Conservation (phyloP, 2,888 invertebrate genomes). For the Tridacna crocea region DNA sequence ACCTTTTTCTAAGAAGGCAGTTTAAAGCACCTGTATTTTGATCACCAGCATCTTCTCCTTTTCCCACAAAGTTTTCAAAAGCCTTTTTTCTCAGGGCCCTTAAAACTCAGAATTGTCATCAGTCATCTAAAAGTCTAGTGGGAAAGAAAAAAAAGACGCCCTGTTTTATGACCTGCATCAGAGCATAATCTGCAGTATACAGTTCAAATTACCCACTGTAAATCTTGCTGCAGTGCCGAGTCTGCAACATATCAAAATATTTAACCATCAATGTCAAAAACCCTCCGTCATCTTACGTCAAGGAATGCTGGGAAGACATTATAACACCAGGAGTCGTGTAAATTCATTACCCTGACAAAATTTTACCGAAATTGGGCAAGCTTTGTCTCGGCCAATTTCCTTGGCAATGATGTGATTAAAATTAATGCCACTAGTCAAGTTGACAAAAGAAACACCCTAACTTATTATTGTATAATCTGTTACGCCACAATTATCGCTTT, state of each 20-base stretch:
- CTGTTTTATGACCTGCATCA: no score
- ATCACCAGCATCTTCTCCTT: no score
- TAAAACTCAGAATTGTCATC: no score
- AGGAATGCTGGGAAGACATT: constrained; percentile 11
- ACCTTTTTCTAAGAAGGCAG: no score
- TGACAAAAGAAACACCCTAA: constrained; percentile 22
- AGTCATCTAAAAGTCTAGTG: no score
- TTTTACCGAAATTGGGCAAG: neutral
- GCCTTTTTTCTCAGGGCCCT: no score
- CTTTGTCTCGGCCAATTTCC: constrained; percentile 12
- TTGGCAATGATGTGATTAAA: constrained; percentile 6
- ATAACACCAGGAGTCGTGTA: constrained; percentile 2
- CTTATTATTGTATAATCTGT: constrained; percentile 3
- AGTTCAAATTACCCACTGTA: no score
- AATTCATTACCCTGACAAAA: constrained; percentile 19
- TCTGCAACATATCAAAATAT: constrained; percentile 1
- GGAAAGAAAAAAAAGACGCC: no score
- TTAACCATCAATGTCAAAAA: constrained; percentile 17
- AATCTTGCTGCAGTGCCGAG: neutral
- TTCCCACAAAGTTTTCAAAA: no score
- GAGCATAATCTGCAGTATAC: no score
- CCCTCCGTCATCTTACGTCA: neutral
- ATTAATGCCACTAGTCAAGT: constrained; percentile 17
- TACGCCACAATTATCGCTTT: neutral
- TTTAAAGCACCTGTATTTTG: no score